These are phyloP conservation scores for Percina caprodes DNA, from an alignment of 2,113 vertebrate species.

Conservation along the genomic window DNA sequence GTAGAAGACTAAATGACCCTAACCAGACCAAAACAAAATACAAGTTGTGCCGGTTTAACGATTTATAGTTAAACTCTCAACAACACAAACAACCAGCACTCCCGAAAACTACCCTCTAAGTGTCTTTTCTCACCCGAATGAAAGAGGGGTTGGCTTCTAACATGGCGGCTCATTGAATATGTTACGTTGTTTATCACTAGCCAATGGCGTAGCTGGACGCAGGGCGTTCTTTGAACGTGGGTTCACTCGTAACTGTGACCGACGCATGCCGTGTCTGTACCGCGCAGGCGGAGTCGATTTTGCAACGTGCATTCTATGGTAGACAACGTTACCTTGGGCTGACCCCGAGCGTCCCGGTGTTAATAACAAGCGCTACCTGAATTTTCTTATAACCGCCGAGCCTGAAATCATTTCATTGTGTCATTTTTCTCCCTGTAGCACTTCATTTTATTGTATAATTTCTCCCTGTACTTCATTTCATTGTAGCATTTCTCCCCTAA, in stretches of 20 bases:
- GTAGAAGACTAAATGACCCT: background rate
- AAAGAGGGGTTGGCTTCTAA: constrained; percentile 66
- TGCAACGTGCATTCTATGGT: too few relatives aligned
- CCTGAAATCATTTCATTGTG: background rate
- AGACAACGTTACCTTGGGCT: too few relatives aligned
- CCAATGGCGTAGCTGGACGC: constrained; percentile 59
- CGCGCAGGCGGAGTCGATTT: background rate
- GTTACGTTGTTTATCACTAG: background rate
- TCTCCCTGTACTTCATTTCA: too few relatives aligned
- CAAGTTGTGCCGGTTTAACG: rapidly evolving
- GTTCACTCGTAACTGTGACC: rapidly evolving
- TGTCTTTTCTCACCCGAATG: constrained; percentile 27
- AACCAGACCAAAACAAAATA: too few relatives aligned
- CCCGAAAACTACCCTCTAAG: background rate
- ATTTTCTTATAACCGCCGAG: background rate
- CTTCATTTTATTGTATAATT: too few relatives aligned
- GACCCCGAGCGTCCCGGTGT: background rate
- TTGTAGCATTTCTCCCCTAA: too few relatives aligned
- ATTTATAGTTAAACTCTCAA: background rate
- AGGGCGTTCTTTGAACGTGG: constrained; percentile 48
- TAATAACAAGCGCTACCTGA: background rate
- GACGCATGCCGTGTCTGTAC: background rate
- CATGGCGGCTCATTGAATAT: constrained; percentile 69
- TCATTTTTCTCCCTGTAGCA: background rate
- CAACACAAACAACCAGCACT: background rate